A percentile compares a stretch with the other conserved stretches of the same genome.
Conservation (phyloP, 2,113 vertebrate species). For the Cololabis saira region DNA sequence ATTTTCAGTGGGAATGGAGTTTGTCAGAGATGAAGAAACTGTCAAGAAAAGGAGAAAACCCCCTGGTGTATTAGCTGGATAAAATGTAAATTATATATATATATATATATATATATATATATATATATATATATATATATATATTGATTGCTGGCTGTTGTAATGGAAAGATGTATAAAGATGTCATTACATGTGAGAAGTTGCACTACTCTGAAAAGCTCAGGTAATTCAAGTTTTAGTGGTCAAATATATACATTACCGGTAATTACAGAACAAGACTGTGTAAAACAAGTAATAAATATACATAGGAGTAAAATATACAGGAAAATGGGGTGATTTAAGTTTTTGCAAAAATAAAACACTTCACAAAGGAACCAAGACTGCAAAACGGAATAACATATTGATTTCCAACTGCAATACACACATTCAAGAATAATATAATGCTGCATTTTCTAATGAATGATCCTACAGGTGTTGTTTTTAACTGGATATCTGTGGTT, state of each 20-base stretch:
- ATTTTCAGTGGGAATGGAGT: slow-evolving; percentile 21
- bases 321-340: slow-evolving; percentile 5
- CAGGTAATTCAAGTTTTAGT: no score
- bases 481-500: slow-evolving; percentile 36
- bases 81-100: slow-evolving; percentile 1
- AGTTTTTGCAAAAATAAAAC: slow-evolving; percentile 12
- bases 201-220: no score
- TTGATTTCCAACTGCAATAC: slow-evolving; percentile 35
- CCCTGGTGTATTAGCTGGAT: neutral
- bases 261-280: no score
- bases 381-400: slow-evolving; percentile 34
- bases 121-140: no score
- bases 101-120: no score
- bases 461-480: slow-evolving; percentile 62
- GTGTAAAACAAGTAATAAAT: neutral
- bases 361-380: slow-evolving; percentile 28
- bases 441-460: slow-evolving; percentile 38
- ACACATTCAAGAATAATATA: slow-evolving; percentile 19
- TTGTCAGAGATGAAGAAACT: slow-evolving; percentile 14
- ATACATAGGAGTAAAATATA: neutral
- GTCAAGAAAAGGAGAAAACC: neutral
- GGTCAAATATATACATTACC: no score
- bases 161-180: no score
- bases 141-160: no score
- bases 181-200: no score